Evolutionary conservation across 2,797 vertebrate species (phyloP), one percentile per base, ranked within the genome.

Genomic region (Delichon dasypus): DNA sequence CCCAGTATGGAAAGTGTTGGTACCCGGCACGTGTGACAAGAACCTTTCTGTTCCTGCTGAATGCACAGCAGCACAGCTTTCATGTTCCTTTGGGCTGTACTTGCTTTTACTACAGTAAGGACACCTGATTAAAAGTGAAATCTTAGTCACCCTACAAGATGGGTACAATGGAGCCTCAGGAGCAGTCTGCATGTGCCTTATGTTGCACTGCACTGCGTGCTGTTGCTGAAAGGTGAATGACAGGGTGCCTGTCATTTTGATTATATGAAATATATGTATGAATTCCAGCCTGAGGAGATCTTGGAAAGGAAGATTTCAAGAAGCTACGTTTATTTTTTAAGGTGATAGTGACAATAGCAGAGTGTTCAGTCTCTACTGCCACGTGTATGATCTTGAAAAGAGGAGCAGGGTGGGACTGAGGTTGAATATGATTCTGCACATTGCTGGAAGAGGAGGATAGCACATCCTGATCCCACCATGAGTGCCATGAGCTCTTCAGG

Each of bases 101-200:
- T 38, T 92, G 72, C 62, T 86, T 95, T 86, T 73, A 20, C 60
- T 73, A n/a, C 32, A 58, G 57, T 54, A 71, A 80, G 74, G 79
- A 50, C 71, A 84, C 48, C 74, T 71, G 64, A 84, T 83, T 89
- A 78, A 78, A 94, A 74, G 45, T 40, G 84, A 95, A 96, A 67
- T 71, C 88, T 74, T 62, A 50, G 86, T 70, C 70, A 65, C n/a
- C 36, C 80, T 83, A 29, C 4, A 14, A 90, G 60, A 72, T 44
- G 62, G 83, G 67, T 38, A 66, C 81, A 38, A 11, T 0, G 2
- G 86, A 89, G 75, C 85, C 87, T 65, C n/a, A 6, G 90, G 68
- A 89, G 60, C 53, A 54, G 89, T n/a, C 64, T 62, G 44, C 44
- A 57, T 21, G 50, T 26, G n/a, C 72, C 50, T 89, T 91, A 45